Percentiles rank a stretch among this genome's conserved stretches.
phyloP scores from a whole-genome alignment of 2,797 vertebrate species.

The Myoxocephalus aenaeus region DNA sequence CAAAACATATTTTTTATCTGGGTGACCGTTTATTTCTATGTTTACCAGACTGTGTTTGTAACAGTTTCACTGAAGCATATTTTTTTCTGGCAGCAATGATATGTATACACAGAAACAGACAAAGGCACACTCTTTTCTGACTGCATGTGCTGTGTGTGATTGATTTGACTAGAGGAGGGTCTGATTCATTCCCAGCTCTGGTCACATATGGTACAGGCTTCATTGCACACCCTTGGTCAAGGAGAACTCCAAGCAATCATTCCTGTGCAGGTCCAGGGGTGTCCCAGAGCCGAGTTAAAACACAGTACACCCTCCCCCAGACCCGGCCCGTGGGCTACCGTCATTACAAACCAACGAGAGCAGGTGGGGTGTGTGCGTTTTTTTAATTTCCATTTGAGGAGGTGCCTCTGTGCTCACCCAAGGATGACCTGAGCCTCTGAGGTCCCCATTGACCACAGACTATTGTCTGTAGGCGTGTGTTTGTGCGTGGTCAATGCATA shows the following conservation, averaged over 20 bases:
- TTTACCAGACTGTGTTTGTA: conserved; percentile 9
- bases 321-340: conserved; percentile 28
- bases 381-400: conserved; percentile 49
- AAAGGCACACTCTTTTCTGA: conserved; percentile 24
- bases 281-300: conserved; percentile 53
- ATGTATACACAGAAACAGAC: neutral
- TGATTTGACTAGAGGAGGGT: conserved; percentile 54
- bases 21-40: neutral
- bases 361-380: conserved; percentile 22
- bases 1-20: neutral
- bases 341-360: conserved; percentile 52
- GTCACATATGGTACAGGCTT: conserved; percentile 77
- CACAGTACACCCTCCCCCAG: conserved; percentile 53
- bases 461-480: conserved; percentile 64
- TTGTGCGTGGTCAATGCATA: conserved; percentile 60
- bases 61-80: neutral
- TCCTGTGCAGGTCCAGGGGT: conserved; percentile 61
- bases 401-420: conserved; percentile 58
- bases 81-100: neutral
- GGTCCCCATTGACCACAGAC: conserved; percentile 60
- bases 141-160: conserved; percentile 27
- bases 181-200: conserved; percentile 57
- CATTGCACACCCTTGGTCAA: conserved; percentile 69
- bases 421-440: conserved; percentile 49
- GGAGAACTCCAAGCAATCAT: conserved; percentile 62